Evolutionary conservation across 2,888 invertebrate genomes (phyloP).

Genomic region (Elaeidobius kamerunicus): DNA sequence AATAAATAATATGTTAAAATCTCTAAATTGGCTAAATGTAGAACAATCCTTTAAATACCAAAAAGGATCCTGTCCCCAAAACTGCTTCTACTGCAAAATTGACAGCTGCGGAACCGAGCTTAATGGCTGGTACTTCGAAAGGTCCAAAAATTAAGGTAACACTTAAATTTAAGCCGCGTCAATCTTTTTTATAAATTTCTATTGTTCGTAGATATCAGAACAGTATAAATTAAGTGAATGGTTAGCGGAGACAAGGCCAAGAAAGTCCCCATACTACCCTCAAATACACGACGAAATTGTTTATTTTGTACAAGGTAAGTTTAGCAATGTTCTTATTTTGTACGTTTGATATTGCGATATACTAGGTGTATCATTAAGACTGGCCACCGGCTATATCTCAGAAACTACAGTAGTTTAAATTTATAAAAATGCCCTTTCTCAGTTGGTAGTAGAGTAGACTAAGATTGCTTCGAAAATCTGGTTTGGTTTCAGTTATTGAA

Average conservation of each 20-base stretch:
- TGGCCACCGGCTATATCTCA: no score
- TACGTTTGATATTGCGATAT: no score
- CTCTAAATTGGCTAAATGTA: slow-evolving; percentile 13
- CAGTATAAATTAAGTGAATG: slow-evolving; percentile 85
- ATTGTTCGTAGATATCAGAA: slow-evolving; percentile 71
- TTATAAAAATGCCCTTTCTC: no score
- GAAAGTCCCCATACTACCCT: slow-evolving; percentile 95
- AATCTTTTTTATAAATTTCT: slow-evolving; percentile 4
- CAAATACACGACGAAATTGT: slow-evolving; percentile 94
- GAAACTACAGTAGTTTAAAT: no score
- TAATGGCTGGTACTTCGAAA: slow-evolving; percentile 14
- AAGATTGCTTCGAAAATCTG: neutral
- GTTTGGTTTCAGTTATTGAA: neutral
- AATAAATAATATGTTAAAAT: no score
- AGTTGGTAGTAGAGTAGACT: neutral
- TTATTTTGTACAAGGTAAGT: slow-evolving; percentile 65
- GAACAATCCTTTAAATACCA: slow-evolving; percentile 14
- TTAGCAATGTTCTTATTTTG: no score
- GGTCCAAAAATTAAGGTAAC: slow-evolving; percentile 33
- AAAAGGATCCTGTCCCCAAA: slow-evolving; percentile 22
- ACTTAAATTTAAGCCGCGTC: neutral
- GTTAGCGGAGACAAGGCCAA: slow-evolving; percentile 86
- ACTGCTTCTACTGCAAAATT: slow-evolving; percentile 19
- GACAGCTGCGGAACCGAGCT: slow-evolving; percentile 15
- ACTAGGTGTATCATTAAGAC: no score